These are phyloP conservation scores for Hoplias malabaricus DNA, from an alignment of 2,113 vertebrate genomes.

Conservation along the genomic window DNA sequence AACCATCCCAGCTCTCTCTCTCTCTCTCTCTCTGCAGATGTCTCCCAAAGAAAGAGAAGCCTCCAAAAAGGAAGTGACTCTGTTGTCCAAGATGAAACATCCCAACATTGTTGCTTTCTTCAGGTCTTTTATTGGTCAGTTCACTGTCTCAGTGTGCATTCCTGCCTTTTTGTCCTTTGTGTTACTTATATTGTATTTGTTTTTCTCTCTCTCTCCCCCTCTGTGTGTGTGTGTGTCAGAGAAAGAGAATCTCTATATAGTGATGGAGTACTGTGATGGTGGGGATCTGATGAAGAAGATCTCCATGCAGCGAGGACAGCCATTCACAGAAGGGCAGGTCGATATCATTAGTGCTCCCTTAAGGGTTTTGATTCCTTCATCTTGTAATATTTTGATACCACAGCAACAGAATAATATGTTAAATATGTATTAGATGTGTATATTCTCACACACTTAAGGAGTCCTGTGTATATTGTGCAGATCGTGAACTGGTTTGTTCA, in stretches of 20 bases:
- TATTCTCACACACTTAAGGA: neutral
- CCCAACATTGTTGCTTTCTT: constrained; percentile 88
- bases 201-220: no score
- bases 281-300: constrained; percentile 90
- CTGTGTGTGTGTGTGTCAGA: constrained; percentile 69
- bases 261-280: constrained; percentile 94
- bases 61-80: constrained; percentile 82
- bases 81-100: constrained; percentile 90
- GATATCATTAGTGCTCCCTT: no score
- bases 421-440: neutral
- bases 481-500: constrained; percentile 90
- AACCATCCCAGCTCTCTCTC: neutral
- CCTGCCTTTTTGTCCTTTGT: no score
- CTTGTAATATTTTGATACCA: no score
- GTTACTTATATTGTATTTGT: constrained; percentile 15
- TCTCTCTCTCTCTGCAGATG: constrained; percentile 71
- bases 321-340: constrained; percentile 87
- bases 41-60: constrained; percentile 79
- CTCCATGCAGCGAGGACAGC: constrained; percentile 78
- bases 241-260: constrained; percentile 78
- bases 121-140: constrained; percentile 81
- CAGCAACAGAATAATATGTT: neutral
- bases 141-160: no score
- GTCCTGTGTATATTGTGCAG: constrained; percentile 63
- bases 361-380: no score